Evolutionary conservation across 2,888 invertebrate species (phyloP).

Genomic region (Herminia tarsipennalis): DNA sequence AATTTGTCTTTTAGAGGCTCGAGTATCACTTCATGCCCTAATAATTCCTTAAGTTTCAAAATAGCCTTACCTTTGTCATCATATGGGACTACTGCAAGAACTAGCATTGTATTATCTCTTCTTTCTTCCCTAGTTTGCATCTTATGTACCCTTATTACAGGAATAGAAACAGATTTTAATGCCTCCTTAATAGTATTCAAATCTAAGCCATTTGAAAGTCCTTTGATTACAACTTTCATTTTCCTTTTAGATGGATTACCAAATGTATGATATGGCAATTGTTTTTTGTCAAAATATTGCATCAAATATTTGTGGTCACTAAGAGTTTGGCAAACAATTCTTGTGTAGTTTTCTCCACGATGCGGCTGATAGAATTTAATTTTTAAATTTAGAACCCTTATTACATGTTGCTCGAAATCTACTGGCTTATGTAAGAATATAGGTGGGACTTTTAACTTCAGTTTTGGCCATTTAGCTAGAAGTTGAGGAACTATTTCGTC

Average conservation of each 20-base stretch:
- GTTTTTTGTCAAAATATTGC: constrained; percentile 55
- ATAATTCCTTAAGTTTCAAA: constrained; percentile 49
- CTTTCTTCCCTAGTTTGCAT: constrained; percentile 53
- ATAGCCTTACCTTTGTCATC: constrained; percentile 51
- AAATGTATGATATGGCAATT: constrained; percentile 66
- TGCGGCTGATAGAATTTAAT: constrained; percentile 54
- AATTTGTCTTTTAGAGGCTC: constrained; percentile 58
- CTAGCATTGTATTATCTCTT: constrained; percentile 44
- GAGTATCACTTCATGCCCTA: constrained; percentile 54
- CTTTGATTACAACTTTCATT: constrained; percentile 64
- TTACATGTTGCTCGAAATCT: constrained; percentile 42
- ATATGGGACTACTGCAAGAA: constrained; percentile 60
- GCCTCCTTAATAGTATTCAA: constrained; percentile 50
- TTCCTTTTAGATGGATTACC: constrained; percentile 59
- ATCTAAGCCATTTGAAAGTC: constrained; percentile 54
- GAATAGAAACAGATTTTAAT: constrained; percentile 54
- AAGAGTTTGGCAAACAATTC: constrained; percentile 50
- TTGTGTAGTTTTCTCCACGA: constrained; percentile 43
- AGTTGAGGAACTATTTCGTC: constrained; percentile 31
- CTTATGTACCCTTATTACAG: constrained; percentile 60
- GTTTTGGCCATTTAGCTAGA: constrained; percentile 52
- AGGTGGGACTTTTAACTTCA: constrained; percentile 53
- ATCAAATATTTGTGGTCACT: constrained; percentile 55
- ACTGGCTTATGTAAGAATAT: constrained; percentile 60
- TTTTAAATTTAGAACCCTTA: constrained; percentile 44